Evolutionary conservation across 92 coral and sea anemone species (phyloP).

Genomic region (Epizoanthus rinbou): DNA sequence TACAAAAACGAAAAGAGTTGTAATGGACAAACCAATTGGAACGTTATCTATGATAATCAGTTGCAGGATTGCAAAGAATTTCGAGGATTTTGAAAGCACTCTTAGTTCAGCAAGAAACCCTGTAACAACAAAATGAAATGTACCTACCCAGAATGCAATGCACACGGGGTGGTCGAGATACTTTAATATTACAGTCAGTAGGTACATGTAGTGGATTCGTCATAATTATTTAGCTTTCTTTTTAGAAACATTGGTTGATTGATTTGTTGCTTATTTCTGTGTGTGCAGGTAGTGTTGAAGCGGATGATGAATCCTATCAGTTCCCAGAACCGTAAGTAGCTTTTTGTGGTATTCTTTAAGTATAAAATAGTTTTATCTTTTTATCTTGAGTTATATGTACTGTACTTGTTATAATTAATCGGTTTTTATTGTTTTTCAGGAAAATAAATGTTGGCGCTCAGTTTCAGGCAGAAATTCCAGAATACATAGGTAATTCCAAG

Average conservation of each 20-base stretch:
- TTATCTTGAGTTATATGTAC: background rate
- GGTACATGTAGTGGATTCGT: background rate
- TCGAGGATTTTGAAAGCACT: too few relatives aligned
- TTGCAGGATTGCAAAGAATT: too few relatives aligned
- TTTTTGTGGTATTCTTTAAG: background rate
- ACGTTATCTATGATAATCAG: too few relatives aligned
- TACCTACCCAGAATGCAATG: background rate
- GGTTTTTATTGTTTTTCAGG: constrained; percentile 41
- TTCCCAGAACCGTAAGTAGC: constrained; percentile 97
- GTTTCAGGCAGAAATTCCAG: constrained; percentile 95
- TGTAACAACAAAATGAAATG: too few relatives aligned
- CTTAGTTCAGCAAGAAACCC: too few relatives aligned
- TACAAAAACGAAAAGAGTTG: too few relatives aligned
- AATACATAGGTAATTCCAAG: constrained; percentile 64
- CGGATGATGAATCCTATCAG: constrained; percentile 65
- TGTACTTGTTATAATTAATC: background rate
- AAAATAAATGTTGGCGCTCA: constrained; percentile 94
- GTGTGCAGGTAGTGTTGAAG: constrained; percentile 61
- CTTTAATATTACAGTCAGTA: background rate
- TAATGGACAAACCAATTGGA: too few relatives aligned
- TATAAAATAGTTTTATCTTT: background rate
- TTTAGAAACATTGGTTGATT: background rate
- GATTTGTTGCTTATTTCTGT: constrained; percentile 44
- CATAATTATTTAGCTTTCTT: background rate
- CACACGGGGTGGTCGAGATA: too few relatives aligned